Base-by-base conservation (phyloP, 2,797 vertebrate genomes). In the Adelosebastes latens region DNA sequence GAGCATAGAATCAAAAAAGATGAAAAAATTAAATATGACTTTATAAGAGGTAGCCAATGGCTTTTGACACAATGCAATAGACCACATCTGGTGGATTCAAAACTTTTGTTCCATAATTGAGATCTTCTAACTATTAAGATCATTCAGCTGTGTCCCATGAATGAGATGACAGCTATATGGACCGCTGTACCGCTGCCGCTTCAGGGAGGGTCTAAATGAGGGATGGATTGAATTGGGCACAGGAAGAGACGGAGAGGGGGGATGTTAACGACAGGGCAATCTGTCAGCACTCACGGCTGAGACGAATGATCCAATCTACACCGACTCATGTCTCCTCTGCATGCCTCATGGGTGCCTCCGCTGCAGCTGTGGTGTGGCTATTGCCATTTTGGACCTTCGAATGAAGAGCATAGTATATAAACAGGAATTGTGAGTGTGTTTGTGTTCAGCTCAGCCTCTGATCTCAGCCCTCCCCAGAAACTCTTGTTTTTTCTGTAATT, bases 261-360 rank as follows among this genome's bases (percentile, higher is more conserved):
- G 82, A 81, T 70, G 83, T 85, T 91, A 93, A 87, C 74, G 77
- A 76, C 84, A 82, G 80, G 80, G 65, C 84, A 87, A 89, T 93
- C 93, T 91, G 89, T 94, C 92, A 91, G 82, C 82, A 75, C 85
- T 90, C 86, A 84, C 4, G 22, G 89, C 59, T 6, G 78, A 93
- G 92, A 95, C 91, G 89, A 94, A 94, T 88, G 85, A 75, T 82
- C 88, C 90, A 89, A 87, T 95, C 92, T 87, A 52, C 69, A 29
- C 82, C 62, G 74, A 71, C 77, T 79, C 27, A 55, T 77, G 73
- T 82, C 76, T 77, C 76, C 87, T 73, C 62, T 72, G 58, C 29
- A 53, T 31, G 62, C 82, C 83, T 83, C 62, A 31, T 79, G 85
- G 86, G 82, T 70, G n/a, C 11, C 60, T 60, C 77, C 46, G 63